A percentile compares a stretch with the other conserved stretches of the same genome.
phyloP scores from a whole-genome alignment of 2,888 invertebrate species.

The Pharmacophagus antenor region DNA sequence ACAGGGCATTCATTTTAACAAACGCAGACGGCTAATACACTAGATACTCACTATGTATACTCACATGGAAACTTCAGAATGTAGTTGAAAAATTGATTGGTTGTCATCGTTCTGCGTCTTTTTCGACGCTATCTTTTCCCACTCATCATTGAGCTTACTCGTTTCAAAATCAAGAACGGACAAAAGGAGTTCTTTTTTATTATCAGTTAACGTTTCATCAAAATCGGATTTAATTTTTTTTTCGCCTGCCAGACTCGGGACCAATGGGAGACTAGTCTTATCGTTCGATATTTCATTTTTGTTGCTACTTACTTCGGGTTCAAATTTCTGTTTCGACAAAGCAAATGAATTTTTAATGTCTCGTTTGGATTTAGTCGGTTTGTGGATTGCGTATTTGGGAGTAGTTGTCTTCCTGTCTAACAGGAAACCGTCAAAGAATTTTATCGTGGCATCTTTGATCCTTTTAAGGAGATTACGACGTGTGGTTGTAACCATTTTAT shows the following conservation, averaged over 20 bases:
- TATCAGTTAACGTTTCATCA: constrained; percentile 4
- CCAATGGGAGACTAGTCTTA: not conserved
- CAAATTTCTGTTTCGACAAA: not conserved
- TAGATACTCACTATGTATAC: constrained; percentile 24
- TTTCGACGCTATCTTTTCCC: constrained; percentile 30
- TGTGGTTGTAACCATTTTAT: not conserved
- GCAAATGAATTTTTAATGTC: constrained; percentile 1
- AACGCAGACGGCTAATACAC: not conserved
- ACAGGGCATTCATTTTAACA: not conserved
- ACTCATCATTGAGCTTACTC: constrained; percentile 37
- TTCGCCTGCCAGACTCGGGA: not conserved
- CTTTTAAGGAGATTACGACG: not conserved
- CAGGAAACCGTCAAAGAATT: constrained; percentile 15
- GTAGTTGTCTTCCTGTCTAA: constrained; percentile 5
- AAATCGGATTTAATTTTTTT: constrained; percentile 1
- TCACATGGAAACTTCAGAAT: constrained; percentile 24
- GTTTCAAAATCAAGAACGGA: constrained; percentile 50
- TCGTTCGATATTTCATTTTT: not conserved
- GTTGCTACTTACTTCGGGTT: constrained; percentile 2
- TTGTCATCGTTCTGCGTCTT: constrained; percentile 5
- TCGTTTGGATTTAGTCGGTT: not conserved
- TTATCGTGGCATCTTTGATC: constrained; percentile 17
- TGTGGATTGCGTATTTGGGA: not conserved
- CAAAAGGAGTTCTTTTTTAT: constrained; percentile 41
- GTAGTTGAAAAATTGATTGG: constrained; percentile 11